A percentile compares a stretch with the other conserved stretches of the same genome.
Conservation (phyloP, 2,797 vertebrate species). For the Peromyscus nudipes region DNA sequence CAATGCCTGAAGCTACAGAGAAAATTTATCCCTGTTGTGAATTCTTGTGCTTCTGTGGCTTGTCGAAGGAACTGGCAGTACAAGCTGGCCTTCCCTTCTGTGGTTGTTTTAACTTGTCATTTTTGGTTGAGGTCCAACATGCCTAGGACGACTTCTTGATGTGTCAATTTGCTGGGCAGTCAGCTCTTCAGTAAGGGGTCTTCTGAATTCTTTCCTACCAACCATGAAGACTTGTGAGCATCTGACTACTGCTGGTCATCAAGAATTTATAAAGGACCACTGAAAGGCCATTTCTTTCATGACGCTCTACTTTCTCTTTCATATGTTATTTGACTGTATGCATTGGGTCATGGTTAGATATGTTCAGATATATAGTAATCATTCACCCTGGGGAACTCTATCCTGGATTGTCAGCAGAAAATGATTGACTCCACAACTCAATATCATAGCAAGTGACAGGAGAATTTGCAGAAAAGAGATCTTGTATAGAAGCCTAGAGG, state of each 20-base stretch:
- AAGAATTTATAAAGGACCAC: not conserved
- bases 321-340: not conserved
- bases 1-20: not conserved
- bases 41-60: not conserved
- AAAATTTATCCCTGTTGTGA: not conserved
- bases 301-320: not conserved
- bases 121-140: not conserved
- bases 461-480: not conserved
- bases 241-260: not conserved
- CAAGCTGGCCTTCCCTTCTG: not conserved
- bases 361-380: not conserved
- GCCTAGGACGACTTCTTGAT: not conserved
- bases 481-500: not conserved
- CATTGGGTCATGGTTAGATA: not conserved
- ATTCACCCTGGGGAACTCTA: not conserved
- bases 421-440: not conserved
- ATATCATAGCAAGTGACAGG: accelerated
- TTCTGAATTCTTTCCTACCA: not conserved
- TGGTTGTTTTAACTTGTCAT: not conserved
- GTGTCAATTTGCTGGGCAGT: not conserved
- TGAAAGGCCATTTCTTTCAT: not conserved
- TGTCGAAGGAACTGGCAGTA: not conserved
- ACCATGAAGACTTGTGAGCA: not conserved
- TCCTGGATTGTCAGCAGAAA: not conserved
- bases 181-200: not conserved